Base-by-base conservation (phyloP, 2,113 vertebrate genomes). In the Nothoprocta perdicaria region DNA sequence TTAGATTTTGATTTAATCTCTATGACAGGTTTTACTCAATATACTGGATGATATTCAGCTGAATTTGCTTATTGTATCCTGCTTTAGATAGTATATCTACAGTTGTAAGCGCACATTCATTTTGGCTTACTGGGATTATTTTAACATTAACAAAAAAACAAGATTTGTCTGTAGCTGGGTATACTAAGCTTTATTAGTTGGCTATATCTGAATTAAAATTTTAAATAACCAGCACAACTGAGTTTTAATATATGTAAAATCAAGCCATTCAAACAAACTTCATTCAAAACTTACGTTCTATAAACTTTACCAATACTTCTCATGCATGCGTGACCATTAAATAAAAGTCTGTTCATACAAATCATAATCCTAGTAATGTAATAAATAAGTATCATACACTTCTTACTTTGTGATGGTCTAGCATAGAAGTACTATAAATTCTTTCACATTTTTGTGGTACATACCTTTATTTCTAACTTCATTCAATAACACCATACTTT, bases 1-100 rank as follows among this genome's bases (percentile, higher is more conserved):
- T 88, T 84, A 88, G 40, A 16, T 14, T 93, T 77, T 84, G 71
- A 93, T 90, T 88, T 79, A 69, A 92, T 79, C 35, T 86, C 18
- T 73, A 5, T 65, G 58, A 62, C 38, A 81, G 40, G 55, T 78
- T 94, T 92, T 88, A 75, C 22, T 5, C 17, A 48, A 5, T 68
- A 4, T 76, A n/a, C 16, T 88, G 35, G 78, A 81, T 84, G 73
- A 78, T 11, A 1, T 48, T 89, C 27, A 27, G 16, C 12, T 88
- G 26, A 86, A 93, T 84, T 78, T 88, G 52, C 52, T 86, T 69
- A 21, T 35, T 81, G 11, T 45, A 53, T 91, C n/a, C 40, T 91
- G 11, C 21, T 84, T 73, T 63, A 65, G n/a, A 18, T 8, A 40
- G 6, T 43, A 27, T 57, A 48, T 24, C 46, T 15, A 33, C 14